Evolutionary conservation across 2,113 vertebrate species (phyloP), one percentile per base, ranked within the genome.

Genomic region (Gracilinanus agilis): DNA sequence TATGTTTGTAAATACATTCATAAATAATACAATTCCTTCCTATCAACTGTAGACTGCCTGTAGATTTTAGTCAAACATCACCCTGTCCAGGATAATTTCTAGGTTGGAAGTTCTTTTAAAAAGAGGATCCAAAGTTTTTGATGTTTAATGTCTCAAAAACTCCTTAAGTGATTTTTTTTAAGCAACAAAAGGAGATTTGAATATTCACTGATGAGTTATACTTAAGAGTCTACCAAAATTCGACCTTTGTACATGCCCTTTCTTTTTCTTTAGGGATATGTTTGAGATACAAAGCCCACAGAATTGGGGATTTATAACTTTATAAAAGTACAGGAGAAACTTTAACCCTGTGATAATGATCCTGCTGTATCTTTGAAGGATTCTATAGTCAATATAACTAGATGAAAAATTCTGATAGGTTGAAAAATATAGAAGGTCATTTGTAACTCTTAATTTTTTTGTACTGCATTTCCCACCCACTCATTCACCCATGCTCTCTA

Each of bases 381-480:
- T 90, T 97, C 95, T 97, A 19, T 90, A 93, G 97, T 96, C 95
- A 55, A 89, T 90, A 44, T 53, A 88, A 11, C 58, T 34, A 97
- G 98, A 98, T 98, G 97, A 98, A 94, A 98, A 98, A 97, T 90
- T 95, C 93, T 97, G 93, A 94, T 97, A 97, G 96, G 53, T 93
- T 55, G 92, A 91, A 95, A 61, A 97, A 94, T 91, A 97, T 53
- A 97, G 97, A 98, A 96, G 96, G 92, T 95, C 89, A 90, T 97
- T 98, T 98, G 96, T 98, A 93, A 92, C 93, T 24, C 21, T 93
- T 19, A 0, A 23, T 53, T 56, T 91, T 58, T 91, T 58, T 3
- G 67, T 90, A 24, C 90, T 88, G 94, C 90, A 24, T 93, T 94
- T 97, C 96, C 97, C 97, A 95, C 97, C 97, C 97, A 95, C 98